These are phyloP conservation scores for Rhagoletis zephyria DNA, from an alignment of 1,140 invertebrate genomes.

Conservation along the genomic window DNA sequence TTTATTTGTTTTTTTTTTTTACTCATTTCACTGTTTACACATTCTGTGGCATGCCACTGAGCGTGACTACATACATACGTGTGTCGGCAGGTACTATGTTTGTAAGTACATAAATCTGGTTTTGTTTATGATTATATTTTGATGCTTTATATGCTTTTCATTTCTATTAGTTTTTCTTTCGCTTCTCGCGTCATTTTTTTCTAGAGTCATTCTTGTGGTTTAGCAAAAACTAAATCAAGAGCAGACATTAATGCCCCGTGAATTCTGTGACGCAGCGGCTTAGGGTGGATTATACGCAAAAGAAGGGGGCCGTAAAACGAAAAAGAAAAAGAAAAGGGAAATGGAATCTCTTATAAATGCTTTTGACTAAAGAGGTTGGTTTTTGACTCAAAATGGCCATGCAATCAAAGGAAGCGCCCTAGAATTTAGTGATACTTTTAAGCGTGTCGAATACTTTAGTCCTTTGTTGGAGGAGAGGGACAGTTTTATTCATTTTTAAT, in stretches of 20 bases:
- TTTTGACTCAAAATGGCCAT: no score
- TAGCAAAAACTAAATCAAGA: not conserved
- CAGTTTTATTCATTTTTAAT: no score
- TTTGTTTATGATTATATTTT: slow-evolving; percentile 27
- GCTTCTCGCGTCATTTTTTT: not conserved
- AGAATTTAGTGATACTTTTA: no score
- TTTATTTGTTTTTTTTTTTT: not conserved
- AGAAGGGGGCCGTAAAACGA: no score
- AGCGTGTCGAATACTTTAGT: no score
- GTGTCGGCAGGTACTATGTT: no score
- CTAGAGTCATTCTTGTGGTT: not conserved
- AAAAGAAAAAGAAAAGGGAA: no score
- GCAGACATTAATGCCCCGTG: not conserved
- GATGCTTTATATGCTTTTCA: not conserved
- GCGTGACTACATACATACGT: not conserved
- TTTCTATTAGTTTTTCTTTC: not conserved
- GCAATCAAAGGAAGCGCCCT: no score
- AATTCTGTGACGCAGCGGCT: not conserved
- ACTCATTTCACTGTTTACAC: not conserved
- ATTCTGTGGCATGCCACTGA: not conserved
- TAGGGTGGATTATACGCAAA: not conserved
- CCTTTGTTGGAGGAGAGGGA: no score
- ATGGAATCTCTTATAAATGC: no score
- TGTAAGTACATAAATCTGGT: not conserved
- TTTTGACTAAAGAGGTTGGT: no score